Evolutionary conservation across 2,888 invertebrate species (phyloP).

Genomic region (Temnothorax unifasciatus): DNA sequence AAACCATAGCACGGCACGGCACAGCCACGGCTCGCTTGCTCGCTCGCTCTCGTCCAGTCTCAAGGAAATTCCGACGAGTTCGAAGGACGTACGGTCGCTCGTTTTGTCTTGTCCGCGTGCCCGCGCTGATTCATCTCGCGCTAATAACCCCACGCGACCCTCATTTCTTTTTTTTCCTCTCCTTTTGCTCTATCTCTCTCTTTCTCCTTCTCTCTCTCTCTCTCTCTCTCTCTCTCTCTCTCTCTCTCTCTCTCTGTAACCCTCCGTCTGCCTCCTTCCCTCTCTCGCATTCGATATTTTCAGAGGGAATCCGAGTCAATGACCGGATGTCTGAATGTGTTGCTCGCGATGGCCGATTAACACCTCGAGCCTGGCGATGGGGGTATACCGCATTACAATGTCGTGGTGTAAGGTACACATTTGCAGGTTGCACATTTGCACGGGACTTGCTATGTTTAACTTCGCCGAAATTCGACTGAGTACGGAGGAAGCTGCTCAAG

Average conservation of each 20-base stretch:
- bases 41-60: conserved; percentile 58
- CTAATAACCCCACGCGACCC: conserved; percentile 77
- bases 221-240: conserved; percentile 1
- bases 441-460: background rate
- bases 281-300: conserved; percentile 46
- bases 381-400: conserved; percentile 14
- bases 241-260: background rate
- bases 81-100: conserved; percentile 75
- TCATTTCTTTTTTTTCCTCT: conserved; percentile 58
- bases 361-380: conserved; percentile 22
- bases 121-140: conserved; percentile 79
- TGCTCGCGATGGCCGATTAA: conserved; percentile 48
- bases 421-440: background rate
- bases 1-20: conserved; percentile 67
- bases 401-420: conserved; percentile 3
- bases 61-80: conserved; percentile 78
- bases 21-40: background rate
- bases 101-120: conserved; percentile 68
- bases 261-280: background rate
- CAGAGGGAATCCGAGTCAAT: conserved; percentile 54
- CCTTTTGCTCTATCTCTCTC: background rate
- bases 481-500: background rate
- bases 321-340: conserved; percentile 50
- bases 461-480: background rate
- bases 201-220: background rate